Base-by-base conservation (phyloP, 2,797 vertebrate genomes). In the Mus spretus region DNA sequence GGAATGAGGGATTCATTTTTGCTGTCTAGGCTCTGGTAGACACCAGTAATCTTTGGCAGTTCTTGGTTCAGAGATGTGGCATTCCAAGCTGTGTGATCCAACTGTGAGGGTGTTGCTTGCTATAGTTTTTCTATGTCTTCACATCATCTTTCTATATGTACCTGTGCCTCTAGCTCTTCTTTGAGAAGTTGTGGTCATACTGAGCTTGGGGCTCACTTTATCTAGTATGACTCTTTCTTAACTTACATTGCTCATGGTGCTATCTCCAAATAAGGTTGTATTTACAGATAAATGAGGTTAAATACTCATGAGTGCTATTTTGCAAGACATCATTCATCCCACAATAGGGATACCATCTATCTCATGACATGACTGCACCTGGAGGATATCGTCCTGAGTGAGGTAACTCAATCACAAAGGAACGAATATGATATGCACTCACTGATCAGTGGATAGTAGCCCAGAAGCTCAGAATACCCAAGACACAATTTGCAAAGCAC, bases 251-350 rank as follows among this genome's bases (percentile, higher is more conserved):
- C 2, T 77, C 65, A 86, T 75, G 19, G 89, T 8, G 1, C 28
- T 50, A 47, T 89, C 75, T 95, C 57, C 53, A 82, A 86, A 78
- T 75, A 88, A 89, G 37, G 14, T 85, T 47, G 53, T 28, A 63
- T 84, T 94, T 28, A 90, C 34, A 93, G n/a, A 61, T 89, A 55
- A 26, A 15, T 86, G 47, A 10, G 55, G 34, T 94, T 85, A 47
- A 44, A 84, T 34, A 37, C 72, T 37, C 9, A 53, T n/a, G 28
- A 63, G 19, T 31, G 13, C 40, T 89, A 4, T 67, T 91, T 59
- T 4, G 63, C 10, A 24, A 15, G 11, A 26, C n/a, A 83, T 50
- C 78, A 84, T 59, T 96, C 59, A 67, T 22, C 17, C 72, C 57
- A 34, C 22, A n/a, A 28, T 34, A 87, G 70, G 24, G n/a, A 34